Conservation (phyloP, 2,888 invertebrate genomes). For the Meta bourneti region DNA sequence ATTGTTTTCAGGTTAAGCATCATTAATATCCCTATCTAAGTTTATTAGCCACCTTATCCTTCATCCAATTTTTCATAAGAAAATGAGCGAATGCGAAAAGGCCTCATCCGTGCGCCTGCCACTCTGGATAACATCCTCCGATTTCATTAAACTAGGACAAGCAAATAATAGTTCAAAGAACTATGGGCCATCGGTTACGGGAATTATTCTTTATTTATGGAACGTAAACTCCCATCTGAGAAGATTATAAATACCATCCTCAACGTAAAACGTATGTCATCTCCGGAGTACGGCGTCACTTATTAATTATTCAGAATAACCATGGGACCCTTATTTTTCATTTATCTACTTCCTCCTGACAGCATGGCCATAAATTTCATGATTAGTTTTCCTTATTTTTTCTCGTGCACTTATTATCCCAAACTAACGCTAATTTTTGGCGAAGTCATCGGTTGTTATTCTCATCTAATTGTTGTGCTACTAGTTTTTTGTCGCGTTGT, state of each 20-base stretch:
- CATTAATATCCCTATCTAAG: background rate
- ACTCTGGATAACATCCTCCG: background rate
- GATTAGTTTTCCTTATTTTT: slow-evolving; percentile 15
- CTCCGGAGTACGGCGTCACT: background rate
- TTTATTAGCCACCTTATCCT: background rate
- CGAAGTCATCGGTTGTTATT: background rate
- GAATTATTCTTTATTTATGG: slow-evolving; percentile 47
- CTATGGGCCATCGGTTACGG: slow-evolving; percentile 12
- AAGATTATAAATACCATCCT: slow-evolving; percentile 40
- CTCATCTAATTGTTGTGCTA: background rate
- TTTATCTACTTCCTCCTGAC: slow-evolving; percentile 19
- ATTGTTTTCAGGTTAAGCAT: background rate
- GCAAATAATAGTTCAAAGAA: slow-evolving; percentile 18
- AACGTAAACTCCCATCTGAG: slow-evolving; percentile 18
- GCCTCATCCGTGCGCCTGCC: background rate
- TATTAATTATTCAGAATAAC: slow-evolving; percentile 50
- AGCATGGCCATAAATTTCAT: slow-evolving; percentile 26
- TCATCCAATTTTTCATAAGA: background rate
- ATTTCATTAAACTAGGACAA: slow-evolving; percentile 17
- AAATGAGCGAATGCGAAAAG: background rate
- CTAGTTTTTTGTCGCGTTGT: background rate
- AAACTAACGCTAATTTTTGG: background rate
- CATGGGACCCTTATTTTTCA: slow-evolving; percentile 37
- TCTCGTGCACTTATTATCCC: background rate
- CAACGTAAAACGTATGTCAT: background rate